A percentile compares a stretch with the other conserved stretches of the same genome.
Evolutionary conservation across 1,140 invertebrate species (phyloP).

Genomic region (Trichomalopsis sarcophagae): DNA sequence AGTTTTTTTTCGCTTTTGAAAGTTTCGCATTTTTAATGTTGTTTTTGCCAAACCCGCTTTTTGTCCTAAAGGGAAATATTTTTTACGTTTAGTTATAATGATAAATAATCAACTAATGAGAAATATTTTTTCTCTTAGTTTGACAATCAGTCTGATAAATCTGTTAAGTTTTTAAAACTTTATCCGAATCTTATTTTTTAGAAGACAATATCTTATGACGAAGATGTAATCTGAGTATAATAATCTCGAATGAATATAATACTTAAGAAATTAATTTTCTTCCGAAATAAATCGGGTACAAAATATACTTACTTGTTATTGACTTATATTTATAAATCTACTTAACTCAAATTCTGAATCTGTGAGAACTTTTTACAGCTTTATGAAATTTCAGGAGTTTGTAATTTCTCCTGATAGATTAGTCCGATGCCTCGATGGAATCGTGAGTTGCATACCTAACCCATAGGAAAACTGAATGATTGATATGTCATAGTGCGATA

Average conservation of each 20-base stretch:
- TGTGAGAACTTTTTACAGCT: not conserved
- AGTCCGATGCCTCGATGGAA: not conserved
- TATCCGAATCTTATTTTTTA: conserved; percentile 32
- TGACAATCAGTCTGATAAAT: conserved; percentile 42
- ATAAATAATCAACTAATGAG: conserved; percentile 49
- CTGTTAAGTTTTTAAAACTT: conserved; percentile 14
- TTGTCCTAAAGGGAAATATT: conserved; percentile 43
- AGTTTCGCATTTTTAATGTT: not conserved
- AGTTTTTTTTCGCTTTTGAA: not conserved
- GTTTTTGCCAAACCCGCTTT: conserved; percentile 25
- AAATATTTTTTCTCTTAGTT: conserved; percentile 33
- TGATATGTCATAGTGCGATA: conserved; percentile 39
- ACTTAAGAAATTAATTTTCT: not conserved
- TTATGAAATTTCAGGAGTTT: not conserved
- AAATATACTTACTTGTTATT: too few species aligned
- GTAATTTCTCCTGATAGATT: conserved; percentile 12
- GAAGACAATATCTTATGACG: not conserved
- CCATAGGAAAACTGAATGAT: conserved; percentile 1
- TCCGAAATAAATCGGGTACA: too few species aligned
- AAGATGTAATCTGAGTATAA: not conserved
- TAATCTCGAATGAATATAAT: not conserved
- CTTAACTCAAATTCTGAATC: not conserved
- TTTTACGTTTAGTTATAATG: conserved; percentile 39
- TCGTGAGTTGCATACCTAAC: not conserved
- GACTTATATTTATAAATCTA: too few species aligned